Conservation (phyloP, 2,113 vertebrate genomes). For the Xenus cinereus region DNA sequence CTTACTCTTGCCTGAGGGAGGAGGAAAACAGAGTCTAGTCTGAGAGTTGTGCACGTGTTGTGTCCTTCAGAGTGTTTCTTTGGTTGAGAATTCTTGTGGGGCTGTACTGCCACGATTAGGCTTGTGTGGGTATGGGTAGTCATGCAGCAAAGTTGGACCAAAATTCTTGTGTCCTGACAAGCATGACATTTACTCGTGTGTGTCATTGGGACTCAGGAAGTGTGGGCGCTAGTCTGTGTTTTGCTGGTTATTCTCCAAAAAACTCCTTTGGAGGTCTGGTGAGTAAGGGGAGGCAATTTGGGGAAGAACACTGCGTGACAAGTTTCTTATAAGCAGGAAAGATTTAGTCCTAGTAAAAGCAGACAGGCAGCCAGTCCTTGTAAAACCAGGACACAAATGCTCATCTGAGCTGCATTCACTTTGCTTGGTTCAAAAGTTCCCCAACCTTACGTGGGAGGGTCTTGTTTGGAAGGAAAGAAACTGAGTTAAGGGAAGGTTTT, state of each 20-base stretch:
- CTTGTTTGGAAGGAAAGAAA: neutral
- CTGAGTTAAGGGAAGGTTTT: neutral
- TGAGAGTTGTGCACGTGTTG: accelerated
- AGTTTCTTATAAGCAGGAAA: neutral
- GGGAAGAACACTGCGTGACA: neutral
- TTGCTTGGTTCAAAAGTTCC: neutral
- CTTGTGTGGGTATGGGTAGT: neutral
- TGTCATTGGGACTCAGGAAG: slow-evolving; percentile 21
- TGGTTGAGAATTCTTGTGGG: neutral
- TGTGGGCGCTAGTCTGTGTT: neutral
- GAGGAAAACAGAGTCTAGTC: neutral
- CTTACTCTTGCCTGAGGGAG: neutral
- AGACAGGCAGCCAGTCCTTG: neutral
- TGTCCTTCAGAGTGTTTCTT: neutral
- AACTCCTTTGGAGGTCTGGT: neutral
- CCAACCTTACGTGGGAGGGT: neutral
- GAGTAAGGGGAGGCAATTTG: neutral
- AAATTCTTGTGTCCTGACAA: slow-evolving; percentile 27
- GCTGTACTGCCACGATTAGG: neutral
- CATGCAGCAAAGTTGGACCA: neutral
- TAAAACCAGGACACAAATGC: neutral
- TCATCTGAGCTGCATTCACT: neutral
- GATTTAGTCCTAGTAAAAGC: neutral
- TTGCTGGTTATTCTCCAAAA: neutral
- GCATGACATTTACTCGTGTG: accelerated